Percentiles rank a stretch among this genome's conserved stretches.
These are phyloP conservation scores for Trialeurodes vaporariorum DNA, from an alignment of 1,140 invertebrate genomes.

Conservation along the genomic window DNA sequence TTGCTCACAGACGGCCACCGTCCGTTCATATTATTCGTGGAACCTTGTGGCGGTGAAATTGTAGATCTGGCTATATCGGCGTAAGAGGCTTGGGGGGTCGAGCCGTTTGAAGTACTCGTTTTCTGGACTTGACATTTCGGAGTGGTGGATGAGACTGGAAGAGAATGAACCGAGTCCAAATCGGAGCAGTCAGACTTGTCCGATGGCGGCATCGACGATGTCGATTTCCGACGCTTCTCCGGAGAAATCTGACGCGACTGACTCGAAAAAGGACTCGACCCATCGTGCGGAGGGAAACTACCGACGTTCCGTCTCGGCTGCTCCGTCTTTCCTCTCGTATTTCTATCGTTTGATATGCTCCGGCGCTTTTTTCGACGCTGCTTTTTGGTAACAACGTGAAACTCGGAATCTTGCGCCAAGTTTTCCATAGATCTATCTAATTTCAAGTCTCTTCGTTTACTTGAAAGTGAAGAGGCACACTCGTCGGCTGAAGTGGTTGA, in stretches of 20 bases:
- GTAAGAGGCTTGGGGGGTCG: constrained; percentile 53
- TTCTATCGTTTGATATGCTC: constrained; percentile 2
- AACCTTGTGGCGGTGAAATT: background rate
- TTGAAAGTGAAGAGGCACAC: background rate
- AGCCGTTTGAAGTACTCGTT: constrained; percentile 33
- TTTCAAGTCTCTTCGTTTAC: constrained; percentile 7
- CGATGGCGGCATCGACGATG: constrained; percentile 48
- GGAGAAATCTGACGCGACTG: constrained; percentile 15
- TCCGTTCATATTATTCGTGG: background rate
- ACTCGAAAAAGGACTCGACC: background rate
- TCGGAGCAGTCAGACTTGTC: constrained; percentile 62
- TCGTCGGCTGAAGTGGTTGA: background rate
- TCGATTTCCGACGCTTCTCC: constrained; percentile 37
- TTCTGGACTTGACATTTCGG: constrained; percentile 29
- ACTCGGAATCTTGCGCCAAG: constrained; percentile 36
- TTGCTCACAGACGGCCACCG: background rate
- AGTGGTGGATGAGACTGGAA: constrained; percentile 46
- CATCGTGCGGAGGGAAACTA: constrained; percentile 22
- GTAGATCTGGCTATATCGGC: constrained; percentile 48
- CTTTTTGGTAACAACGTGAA: constrained; percentile 58
- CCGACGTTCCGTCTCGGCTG: constrained; percentile 34
- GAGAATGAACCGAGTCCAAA: constrained; percentile 56
- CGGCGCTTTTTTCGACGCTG: constrained; percentile 51
- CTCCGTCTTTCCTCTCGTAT: constrained; percentile 24
- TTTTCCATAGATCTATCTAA: background rate